Evolutionary conservation across 2,113 vertebrate species (phyloP).

Genomic region (Myrmecobius fasciatus): DNA sequence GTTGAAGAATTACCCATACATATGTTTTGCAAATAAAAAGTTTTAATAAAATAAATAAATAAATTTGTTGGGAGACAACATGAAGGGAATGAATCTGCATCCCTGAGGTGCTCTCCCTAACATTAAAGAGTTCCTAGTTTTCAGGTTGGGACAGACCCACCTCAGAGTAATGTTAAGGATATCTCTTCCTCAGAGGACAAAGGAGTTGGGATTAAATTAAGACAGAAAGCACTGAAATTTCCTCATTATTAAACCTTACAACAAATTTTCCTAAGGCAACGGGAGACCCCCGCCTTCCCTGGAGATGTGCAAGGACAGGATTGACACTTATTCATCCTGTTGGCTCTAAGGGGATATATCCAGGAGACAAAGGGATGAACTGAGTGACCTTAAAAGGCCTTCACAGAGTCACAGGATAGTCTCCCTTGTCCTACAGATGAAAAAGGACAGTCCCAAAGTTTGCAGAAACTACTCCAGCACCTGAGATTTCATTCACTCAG

Average conservation of each 20-base stretch:
- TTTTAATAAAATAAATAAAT: too few species aligned
- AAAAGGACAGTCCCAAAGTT: background rate
- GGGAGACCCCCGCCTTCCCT: background rate
- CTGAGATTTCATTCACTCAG: background rate
- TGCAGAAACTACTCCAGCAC: background rate
- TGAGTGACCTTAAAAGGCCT: background rate
- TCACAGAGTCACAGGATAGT: background rate
- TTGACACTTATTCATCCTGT: background rate
- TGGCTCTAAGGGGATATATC: background rate
- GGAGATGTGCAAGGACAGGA: background rate
- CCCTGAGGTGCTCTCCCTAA: background rate
- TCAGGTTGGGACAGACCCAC: background rate
- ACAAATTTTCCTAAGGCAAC: background rate
- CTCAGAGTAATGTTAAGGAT: background rate
- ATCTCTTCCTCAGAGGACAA: background rate
- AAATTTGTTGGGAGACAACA: background rate
- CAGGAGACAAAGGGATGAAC: background rate
- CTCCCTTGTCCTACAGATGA: background rate
- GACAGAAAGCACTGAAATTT: background rate
- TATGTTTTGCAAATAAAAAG: too few species aligned
- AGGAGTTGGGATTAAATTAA: background rate
- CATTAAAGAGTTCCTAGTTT: background rate
- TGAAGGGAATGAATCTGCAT: background rate
- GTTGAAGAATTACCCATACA: too few species aligned
- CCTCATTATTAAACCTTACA: background rate